Evolutionary conservation across 2,888 invertebrate genomes (phyloP), one percentile per base, ranked within the genome.

Genomic region (Athalia cordata): DNA sequence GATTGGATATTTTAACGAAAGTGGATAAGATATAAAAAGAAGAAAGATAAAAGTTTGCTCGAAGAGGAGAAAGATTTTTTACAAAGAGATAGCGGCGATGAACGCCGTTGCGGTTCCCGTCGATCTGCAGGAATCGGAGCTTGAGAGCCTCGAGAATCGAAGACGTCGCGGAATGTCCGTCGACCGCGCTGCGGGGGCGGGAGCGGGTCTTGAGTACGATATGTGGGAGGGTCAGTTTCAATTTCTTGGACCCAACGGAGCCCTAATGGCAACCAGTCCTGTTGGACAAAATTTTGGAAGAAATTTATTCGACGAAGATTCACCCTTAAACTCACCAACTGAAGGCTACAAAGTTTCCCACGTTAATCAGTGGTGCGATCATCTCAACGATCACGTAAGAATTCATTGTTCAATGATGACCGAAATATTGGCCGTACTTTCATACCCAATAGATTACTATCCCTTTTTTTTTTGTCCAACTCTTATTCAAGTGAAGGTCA

Each of bases 221-320:
- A 94, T 96, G 94, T 96, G 96, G 96, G 95, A 96, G 89, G 96
- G 96, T 79, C 96, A 96, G 91, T 96, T 96, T 87, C 95, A 96
- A 91, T 96, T 96, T 90, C 93, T 96, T 84, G 96, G 96, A 64
- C 92, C 93, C 45, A 83, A 85, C 81, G 77, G 78, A 78, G 55
- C 82, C 77, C 50, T 74, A 59, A 72, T 72, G 72, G 72, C 72
- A 45, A 72, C 72, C 3, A 72, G 72, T 72, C 72, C 72, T 29
- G 72, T 72, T 4, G 72, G 45, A 45, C 72, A 72, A 47, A 72
- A 72, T 5, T 72, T 72, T 13, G 59, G 72, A 47, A 45, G 9
- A 59, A 72, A 59, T 47, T 72, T 29, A 29, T 29, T 59, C 45
- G 57, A 57, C 11, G 57, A 72, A 59, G 72, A 72, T 13, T 72